phyloP scores from a whole-genome alignment of 92 coral and sea anemone species.

The Ricordea florida region DNA sequence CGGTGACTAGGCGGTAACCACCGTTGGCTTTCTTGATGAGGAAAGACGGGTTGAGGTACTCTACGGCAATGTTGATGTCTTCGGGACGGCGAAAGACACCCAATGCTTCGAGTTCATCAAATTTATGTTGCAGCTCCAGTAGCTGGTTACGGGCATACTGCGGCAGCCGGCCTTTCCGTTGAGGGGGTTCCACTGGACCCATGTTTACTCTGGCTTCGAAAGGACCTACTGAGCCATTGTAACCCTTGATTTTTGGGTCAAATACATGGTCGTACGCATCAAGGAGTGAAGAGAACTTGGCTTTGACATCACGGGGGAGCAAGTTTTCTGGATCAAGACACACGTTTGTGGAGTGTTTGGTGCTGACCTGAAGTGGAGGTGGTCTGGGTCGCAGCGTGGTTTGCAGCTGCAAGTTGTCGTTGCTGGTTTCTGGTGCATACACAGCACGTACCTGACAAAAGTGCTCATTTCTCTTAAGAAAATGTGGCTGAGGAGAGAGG shows the following conservation, averaged over 20 bases:
- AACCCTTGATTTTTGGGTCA: conserved; percentile 62
- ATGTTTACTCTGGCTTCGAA: conserved; percentile 68
- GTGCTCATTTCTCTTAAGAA: conserved; percentile 32
- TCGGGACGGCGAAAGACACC: conserved; percentile 50
- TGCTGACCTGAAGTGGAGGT: background rate
- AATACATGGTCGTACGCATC: conserved; percentile 18
- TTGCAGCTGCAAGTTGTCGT: background rate
- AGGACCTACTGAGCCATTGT: conserved; percentile 74
- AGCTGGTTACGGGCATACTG: conserved; percentile 48
- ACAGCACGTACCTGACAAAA: conserved; percentile 19
- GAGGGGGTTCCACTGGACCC: conserved; percentile 82
- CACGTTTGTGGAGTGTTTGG: conserved; percentile 23
- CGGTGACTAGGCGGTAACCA: conserved; percentile 48
- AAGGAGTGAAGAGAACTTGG: conserved; percentile 5
- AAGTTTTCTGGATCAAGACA: conserved; percentile 11
- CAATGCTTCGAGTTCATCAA: conserved; percentile 40
- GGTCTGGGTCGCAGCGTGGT: background rate
- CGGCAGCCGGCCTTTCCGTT: conserved; percentile 65
- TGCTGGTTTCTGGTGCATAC: background rate
- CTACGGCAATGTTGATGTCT: conserved; percentile 20
- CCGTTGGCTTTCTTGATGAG: conserved; percentile 41
- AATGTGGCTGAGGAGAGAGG: conserved; percentile 44
- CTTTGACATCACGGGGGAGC: conserved; percentile 1
- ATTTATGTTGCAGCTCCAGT: conserved; percentile 28
- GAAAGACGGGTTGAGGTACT: conserved; percentile 51